Conservation (phyloP, 2,797 vertebrate genomes). For the Geotrypetes seraphini region DNA sequence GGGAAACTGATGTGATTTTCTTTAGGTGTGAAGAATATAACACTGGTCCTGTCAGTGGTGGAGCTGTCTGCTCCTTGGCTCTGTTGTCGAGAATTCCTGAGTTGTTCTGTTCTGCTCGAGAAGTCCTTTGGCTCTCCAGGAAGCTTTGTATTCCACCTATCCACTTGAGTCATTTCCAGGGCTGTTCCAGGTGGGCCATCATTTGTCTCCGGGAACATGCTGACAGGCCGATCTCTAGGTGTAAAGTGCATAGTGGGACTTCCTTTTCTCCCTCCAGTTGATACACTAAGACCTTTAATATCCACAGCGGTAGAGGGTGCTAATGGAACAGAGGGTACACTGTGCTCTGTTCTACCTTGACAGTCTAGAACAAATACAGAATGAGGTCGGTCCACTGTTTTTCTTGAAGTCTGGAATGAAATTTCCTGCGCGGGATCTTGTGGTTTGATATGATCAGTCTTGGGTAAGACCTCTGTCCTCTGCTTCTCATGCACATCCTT, state of each 20-base stretch:
- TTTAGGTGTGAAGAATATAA: constrained; percentile 79
- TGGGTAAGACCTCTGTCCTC: constrained; percentile 57
- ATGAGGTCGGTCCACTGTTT: constrained; percentile 46
- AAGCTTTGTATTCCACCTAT: constrained; percentile 60
- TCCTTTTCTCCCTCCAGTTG: constrained; percentile 42
- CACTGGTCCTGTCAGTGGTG: constrained; percentile 48
- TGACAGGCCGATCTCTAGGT: constrained; percentile 47
- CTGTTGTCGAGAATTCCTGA: constrained; percentile 34
- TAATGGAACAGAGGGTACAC: not conserved
- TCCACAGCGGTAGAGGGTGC: constrained; percentile 4
- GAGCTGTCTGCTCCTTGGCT: constrained; percentile 41
- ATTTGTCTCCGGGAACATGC: constrained; percentile 40
- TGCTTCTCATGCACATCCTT: constrained; percentile 67
- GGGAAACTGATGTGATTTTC: constrained; percentile 58
- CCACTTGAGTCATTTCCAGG: constrained; percentile 19
- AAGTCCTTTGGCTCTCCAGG: constrained; percentile 58
- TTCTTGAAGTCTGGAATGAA: constrained; percentile 26
- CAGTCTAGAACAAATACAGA: constrained; percentile 43
- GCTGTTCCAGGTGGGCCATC: constrained; percentile 20
- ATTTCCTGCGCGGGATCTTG: constrained; percentile 18
- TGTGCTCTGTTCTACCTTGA: constrained; percentile 32
- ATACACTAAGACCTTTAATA: constrained; percentile 39
- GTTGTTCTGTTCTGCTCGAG: constrained; percentile 29
- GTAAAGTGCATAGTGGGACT: constrained; percentile 23
- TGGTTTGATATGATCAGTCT: constrained; percentile 55